Percentiles rank a stretch among this genome's conserved stretches.
phyloP scores from a whole-genome alignment of 1,140 invertebrate species.

The Nasonia longicornis region DNA sequence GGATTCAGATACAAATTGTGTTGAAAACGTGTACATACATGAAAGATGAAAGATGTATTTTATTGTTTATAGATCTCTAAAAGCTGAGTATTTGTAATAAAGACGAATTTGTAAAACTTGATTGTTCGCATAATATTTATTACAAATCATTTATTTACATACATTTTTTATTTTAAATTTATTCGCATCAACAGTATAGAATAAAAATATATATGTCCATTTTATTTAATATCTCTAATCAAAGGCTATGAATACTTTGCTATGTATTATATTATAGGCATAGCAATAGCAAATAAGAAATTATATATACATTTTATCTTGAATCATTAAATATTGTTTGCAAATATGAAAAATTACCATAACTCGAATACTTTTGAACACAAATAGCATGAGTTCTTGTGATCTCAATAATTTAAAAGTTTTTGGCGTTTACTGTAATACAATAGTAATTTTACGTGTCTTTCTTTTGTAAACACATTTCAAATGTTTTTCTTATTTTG shows the following conservation, averaged over 20 bases:
- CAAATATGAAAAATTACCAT: too few relatives aligned
- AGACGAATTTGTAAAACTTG: constrained; percentile 33
- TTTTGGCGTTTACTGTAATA: not conserved
- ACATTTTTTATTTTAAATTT: not conserved
- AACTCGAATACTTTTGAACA: too few relatives aligned
- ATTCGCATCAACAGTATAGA: too few relatives aligned
- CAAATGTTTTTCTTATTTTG: constrained; percentile 40
- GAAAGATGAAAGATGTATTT: constrained; percentile 42
- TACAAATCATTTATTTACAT: not conserved
- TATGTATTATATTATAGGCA: too few relatives aligned
- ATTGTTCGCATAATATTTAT: constrained; percentile 12
- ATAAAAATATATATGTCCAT: too few relatives aligned
- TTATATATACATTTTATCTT: too few relatives aligned
- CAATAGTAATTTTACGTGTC: not conserved
- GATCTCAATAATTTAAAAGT: not conserved
- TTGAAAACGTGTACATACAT: constrained; percentile 39
- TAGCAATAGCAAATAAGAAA: too few relatives aligned
- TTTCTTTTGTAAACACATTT: constrained; percentile 25
- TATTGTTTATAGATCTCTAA: constrained; percentile 43
- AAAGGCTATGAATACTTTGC: too few relatives aligned
- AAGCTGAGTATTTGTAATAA: constrained; percentile 43
- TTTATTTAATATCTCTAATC: too few relatives aligned
- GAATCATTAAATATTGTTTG: too few relatives aligned
- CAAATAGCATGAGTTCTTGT: too few relatives aligned
- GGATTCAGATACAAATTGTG: constrained; percentile 28